Conservation (phyloP, 2,888 invertebrate genomes). For the Seira ritae region DNA sequence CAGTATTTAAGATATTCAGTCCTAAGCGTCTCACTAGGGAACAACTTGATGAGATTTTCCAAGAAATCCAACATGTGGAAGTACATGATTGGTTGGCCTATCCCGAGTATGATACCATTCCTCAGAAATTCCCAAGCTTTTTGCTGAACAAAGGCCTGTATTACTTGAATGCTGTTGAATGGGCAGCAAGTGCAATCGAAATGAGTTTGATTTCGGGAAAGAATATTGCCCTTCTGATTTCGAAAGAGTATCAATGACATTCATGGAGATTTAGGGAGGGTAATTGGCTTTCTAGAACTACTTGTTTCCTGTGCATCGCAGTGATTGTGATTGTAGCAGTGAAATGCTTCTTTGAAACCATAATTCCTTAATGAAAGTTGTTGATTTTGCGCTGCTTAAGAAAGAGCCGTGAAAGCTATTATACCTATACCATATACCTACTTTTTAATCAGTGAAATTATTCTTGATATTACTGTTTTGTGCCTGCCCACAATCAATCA, state of each 20-base stretch:
- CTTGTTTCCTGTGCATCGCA: slow-evolving; percentile 20
- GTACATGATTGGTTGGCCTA: slow-evolving; percentile 79
- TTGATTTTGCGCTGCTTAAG: no score
- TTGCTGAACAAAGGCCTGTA: slow-evolving; percentile 77
- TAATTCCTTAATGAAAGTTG: slow-evolving; percentile 49
- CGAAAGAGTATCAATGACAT: slow-evolving; percentile 58
- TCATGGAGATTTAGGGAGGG: background rate
- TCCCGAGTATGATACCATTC: slow-evolving; percentile 77
- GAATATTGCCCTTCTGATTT: slow-evolving; percentile 79
- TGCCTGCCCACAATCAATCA: no score
- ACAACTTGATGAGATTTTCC: slow-evolving; percentile 78
- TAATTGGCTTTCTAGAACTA: slow-evolving; percentile 20
- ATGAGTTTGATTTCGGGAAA: slow-evolving; percentile 81
- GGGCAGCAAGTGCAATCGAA: slow-evolving; percentile 83
- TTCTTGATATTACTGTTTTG: no score
- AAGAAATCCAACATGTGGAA: slow-evolving; percentile 74
- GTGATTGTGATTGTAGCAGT: slow-evolving; percentile 40
- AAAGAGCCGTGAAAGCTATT: no score
- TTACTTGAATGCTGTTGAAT: slow-evolving; percentile 81
- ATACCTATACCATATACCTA: no score
- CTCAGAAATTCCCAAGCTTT: slow-evolving; percentile 61
- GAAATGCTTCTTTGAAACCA: slow-evolving; percentile 43
- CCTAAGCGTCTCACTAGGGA: slow-evolving; percentile 76
- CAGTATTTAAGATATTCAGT: slow-evolving; percentile 81
- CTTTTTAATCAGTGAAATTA: no score